Evolutionary conservation across 2,113 vertebrate genomes (phyloP).

Genomic region (Rattus rattus): DNA sequence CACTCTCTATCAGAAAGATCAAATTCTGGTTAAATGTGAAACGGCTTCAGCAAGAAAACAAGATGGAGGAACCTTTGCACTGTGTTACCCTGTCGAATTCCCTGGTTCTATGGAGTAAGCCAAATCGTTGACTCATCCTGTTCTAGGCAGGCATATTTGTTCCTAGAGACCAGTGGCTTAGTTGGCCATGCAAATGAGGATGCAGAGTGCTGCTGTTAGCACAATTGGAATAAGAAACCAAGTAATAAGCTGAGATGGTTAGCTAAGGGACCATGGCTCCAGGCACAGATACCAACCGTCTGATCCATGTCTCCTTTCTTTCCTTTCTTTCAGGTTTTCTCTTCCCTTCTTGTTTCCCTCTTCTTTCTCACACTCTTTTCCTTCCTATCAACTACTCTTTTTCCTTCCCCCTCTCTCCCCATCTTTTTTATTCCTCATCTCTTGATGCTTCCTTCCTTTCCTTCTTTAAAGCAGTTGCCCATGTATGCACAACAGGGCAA

Average conservation of each 20-base stretch:
- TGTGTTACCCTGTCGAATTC: neutral
- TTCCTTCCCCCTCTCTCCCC: neutral
- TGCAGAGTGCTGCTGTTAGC: neutral
- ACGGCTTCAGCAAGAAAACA: neutral
- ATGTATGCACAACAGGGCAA: neutral
- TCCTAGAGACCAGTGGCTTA: neutral
- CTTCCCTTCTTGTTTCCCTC: too few species aligned
- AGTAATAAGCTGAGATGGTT: neutral
- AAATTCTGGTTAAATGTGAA: neutral
- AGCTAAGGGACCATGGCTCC: neutral
- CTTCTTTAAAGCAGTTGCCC: neutral
- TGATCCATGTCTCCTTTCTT: neutral
- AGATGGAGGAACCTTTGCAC: neutral
- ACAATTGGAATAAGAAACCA: neutral
- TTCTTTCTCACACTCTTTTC: neutral
- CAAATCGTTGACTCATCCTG: neutral
- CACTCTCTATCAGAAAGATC: neutral
- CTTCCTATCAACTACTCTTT: neutral
- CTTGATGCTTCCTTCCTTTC: neutral
- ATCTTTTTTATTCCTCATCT: too few species aligned
- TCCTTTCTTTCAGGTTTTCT: neutral
- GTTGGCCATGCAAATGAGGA: neutral
- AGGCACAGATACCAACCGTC: neutral
- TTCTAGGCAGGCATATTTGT: neutral
- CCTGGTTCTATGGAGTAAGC: neutral